phyloP scores from a whole-genome alignment of 2,797 vertebrate species.

The Fistularia commersonii region DNA sequence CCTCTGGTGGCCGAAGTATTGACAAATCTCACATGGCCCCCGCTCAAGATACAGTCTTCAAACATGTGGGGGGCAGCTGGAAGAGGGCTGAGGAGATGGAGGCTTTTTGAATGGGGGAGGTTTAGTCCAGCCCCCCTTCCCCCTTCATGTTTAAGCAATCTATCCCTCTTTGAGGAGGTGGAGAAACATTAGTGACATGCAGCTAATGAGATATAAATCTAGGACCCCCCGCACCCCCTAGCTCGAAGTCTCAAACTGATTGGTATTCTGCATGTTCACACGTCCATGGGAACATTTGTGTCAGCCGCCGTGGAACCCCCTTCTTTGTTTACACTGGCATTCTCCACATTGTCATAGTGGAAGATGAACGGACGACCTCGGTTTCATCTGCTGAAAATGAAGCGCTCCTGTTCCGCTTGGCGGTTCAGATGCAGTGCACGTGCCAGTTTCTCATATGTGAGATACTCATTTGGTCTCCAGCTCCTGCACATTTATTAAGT shows the following conservation, averaged over 20 bases:
- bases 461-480: too few relatives aligned
- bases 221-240: constrained; percentile 7
- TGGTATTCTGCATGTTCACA: constrained; percentile 1
- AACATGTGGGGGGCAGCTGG: constrained; percentile 32
- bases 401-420: too few relatives aligned
- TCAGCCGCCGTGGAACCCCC: too few relatives aligned
- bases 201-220: constrained; percentile 20
- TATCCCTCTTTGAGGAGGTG: constrained; percentile 5
- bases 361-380: too few relatives aligned
- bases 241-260: constrained; percentile 8
- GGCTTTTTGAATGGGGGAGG: constrained; percentile 1
- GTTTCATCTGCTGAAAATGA: too few relatives aligned
- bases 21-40: constrained; percentile 30
- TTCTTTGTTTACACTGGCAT: constrained; percentile 10
- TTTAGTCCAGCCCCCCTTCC: not conserved
- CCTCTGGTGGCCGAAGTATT: constrained; percentile 48
- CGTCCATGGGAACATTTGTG: too few relatives aligned
- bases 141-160: constrained; percentile 7
- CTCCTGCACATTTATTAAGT: too few relatives aligned
- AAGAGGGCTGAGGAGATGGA: not conserved
- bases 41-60: constrained; percentile 37
- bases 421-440: too few relatives aligned
- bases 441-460: too few relatives aligned
- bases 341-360: not conserved
- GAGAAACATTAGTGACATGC: constrained; percentile 16